Evolutionary conservation across 2,113 vertebrate species (phyloP).

Genomic region (Ondatra zibethicus): DNA sequence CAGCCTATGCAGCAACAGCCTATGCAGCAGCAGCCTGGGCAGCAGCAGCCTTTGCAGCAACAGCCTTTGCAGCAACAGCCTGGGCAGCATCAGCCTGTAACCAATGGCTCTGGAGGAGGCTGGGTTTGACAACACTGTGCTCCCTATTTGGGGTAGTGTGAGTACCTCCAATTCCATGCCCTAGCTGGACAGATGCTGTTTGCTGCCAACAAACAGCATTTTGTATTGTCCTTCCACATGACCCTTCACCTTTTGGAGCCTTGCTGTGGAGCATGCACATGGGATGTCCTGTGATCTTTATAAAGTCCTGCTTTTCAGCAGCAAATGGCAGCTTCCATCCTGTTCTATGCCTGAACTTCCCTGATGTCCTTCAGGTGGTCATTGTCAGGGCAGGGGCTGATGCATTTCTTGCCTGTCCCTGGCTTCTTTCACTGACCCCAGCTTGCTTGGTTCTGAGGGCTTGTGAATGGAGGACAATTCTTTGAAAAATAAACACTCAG

Average conservation of each 20-base stretch:
- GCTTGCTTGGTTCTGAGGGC: not conserved
- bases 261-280: rapidly evolving
- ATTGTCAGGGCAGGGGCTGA: not conserved
- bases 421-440: not conserved
- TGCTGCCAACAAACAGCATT: not conserved
- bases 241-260: not conserved
- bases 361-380: not conserved
- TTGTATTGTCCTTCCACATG: not conserved
- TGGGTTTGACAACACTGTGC: not conserved
- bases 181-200: not conserved
- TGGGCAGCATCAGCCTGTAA: not conserved
- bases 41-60: too few species aligned
- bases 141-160: too few species aligned
- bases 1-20: too few species aligned
- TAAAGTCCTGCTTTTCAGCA: not conserved
- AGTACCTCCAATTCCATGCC: not conserved
- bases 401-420: too few species aligned
- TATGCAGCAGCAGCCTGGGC: too few species aligned
- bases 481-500: not conserved
- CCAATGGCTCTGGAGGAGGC: not conserved
- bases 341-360: too few species aligned
- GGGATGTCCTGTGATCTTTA: not conserved
- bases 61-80: too few species aligned
- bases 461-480: not conserved
- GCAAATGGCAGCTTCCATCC: not conserved